A percentile compares a stretch with the other conserved stretches of the same genome.
These are phyloP conservation scores for Lithophane ornitopus DNA, from an alignment of 2,888 invertebrate species.

Conservation along the genomic window DNA sequence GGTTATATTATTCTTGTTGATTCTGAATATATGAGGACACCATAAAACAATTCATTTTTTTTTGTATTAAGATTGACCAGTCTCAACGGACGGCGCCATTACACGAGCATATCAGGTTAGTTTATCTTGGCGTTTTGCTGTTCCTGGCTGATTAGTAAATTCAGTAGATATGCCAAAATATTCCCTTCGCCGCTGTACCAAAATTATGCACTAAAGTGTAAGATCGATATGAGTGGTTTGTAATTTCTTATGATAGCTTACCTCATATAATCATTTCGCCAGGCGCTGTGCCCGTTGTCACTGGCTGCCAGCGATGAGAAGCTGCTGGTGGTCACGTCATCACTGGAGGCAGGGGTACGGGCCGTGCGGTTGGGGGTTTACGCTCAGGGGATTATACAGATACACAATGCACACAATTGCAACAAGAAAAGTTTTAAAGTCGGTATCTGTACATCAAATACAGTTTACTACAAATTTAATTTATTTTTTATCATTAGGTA, in stretches of 20 bases:
- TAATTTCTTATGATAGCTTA: slow-evolving; percentile 71
- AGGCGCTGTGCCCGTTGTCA: slow-evolving; percentile 84
- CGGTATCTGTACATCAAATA: slow-evolving; percentile 63
- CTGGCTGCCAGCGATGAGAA: slow-evolving; percentile 84
- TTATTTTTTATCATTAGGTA: slow-evolving; percentile 19
- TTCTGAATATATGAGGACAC: background rate
- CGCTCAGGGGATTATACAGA: slow-evolving; percentile 83
- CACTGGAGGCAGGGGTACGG: slow-evolving; percentile 84
- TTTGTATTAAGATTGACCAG: background rate
- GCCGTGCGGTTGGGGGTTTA: slow-evolving; percentile 83
- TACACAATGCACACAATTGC: slow-evolving; percentile 86
- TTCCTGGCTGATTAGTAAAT: background rate
- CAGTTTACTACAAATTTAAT: slow-evolving; percentile 44
- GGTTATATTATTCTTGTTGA: background rate
- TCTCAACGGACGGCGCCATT: background rate
- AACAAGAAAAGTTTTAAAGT: slow-evolving; percentile 66
- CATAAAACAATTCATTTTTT: background rate
- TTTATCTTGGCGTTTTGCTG: background rate
- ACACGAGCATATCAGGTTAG: background rate
- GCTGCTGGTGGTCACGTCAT: slow-evolving; percentile 87
- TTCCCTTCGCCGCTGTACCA: too few species aligned
- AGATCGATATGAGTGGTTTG: slow-evolving; percentile 1
- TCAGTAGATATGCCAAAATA: background rate
- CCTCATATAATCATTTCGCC: slow-evolving; percentile 87
- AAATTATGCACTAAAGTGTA: slow-evolving; percentile 15